Percentiles rank a stretch among this genome's conserved stretches.
These are phyloP conservation scores for Sylvia atricapilla DNA, from an alignment of 2,113 vertebrate species.

Conservation along the genomic window DNA sequence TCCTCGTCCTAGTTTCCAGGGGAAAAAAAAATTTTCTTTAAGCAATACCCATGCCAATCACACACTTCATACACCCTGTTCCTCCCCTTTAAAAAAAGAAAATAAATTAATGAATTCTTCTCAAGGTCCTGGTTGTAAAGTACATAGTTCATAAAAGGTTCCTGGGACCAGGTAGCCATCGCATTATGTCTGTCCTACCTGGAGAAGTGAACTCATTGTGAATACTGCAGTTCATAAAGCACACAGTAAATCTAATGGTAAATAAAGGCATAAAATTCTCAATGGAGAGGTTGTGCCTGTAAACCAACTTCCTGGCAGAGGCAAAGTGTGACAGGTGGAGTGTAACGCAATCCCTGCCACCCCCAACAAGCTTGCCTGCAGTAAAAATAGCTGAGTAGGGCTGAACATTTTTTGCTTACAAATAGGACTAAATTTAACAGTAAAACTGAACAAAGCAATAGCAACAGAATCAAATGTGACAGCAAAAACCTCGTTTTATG, in stretches of 20 bases:
- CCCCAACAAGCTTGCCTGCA: not conserved
- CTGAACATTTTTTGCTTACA: not conserved
- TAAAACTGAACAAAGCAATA: constrained; percentile 18
- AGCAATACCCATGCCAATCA: not conserved
- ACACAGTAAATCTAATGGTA: not conserved
- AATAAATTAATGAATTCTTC: not conserved
- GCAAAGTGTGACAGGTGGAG: not conserved
- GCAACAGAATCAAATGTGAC: constrained; percentile 37
- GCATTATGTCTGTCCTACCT: not conserved
- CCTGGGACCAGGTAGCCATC: not conserved
- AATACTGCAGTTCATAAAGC: not conserved
- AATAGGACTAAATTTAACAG: not conserved
- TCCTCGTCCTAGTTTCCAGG: not conserved
- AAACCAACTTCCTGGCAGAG: not conserved
- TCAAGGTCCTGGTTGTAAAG: not conserved
- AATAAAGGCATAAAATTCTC: not conserved
- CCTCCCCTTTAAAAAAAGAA: not conserved
- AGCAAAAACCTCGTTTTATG: constrained; percentile 11
- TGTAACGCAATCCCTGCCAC: not conserved
- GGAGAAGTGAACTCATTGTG: not conserved
- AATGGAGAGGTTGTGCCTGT: not conserved
- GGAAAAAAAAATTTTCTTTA: not conserved
- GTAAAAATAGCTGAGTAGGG: not conserved
- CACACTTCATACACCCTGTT: not conserved
- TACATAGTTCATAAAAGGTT: not conserved